phyloP scores from a whole-genome alignment of 2,797 vertebrate genomes.

The Sebastolobus alascanus region DNA sequence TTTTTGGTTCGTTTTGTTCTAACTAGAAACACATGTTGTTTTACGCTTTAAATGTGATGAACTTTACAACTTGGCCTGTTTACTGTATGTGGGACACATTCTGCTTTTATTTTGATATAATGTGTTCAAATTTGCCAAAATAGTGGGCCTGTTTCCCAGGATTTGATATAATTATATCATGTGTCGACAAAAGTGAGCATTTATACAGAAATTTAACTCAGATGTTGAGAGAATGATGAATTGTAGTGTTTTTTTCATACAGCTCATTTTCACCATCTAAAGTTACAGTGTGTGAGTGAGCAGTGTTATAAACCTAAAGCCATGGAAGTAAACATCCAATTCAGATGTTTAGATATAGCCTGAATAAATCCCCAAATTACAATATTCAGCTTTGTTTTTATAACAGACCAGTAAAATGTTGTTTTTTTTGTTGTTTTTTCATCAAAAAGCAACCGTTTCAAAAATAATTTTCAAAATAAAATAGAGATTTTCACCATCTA shows the following conservation, averaged over 20 bases:
- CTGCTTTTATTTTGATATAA: background rate
- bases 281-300: background rate
- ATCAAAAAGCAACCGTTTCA: background rate
- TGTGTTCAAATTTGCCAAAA: background rate
- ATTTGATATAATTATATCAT: background rate
- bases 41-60: background rate
- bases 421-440: background rate
- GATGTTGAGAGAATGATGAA: background rate
- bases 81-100: background rate
- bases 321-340: background rate
- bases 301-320: background rate
- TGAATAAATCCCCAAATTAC: background rate
- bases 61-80: constrained; percentile 6
- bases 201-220: background rate
- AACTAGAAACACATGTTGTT: constrained; percentile 25
- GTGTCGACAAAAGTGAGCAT: background rate
- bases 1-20: constrained; percentile 1
- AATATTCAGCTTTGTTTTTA: background rate
- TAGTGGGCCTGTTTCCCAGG: background rate
- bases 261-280: background rate
- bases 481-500: background rate
- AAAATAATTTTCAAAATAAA: background rate
- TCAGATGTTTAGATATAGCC: accelerated
- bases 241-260: background rate
- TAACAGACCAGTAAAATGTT: background rate